These are phyloP conservation scores for Drosophila lacteicornis DNA, from an alignment of 1,140 invertebrate genomes.

Conservation along the genomic window DNA sequence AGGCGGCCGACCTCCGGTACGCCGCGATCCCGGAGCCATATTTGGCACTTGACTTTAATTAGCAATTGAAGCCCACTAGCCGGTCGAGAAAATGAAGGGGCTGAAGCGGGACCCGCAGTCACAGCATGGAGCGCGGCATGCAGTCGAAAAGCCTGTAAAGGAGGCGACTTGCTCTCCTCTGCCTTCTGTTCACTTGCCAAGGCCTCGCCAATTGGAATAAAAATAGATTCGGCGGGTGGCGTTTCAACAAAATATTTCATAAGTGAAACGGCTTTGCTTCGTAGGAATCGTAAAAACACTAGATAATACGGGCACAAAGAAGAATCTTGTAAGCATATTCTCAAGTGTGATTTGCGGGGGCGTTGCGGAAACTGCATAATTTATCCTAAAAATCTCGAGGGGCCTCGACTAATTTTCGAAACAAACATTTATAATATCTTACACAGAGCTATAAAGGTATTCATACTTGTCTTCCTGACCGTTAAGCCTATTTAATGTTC, in stretches of 20 bases:
- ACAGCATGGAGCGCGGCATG: constrained; percentile 8
- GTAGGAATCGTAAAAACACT: constrained; percentile 29
- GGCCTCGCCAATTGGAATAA: constrained; percentile 71
- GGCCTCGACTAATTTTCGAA: not conserved
- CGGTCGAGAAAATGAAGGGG: not conserved
- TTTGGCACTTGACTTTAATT: constrained; percentile 52
- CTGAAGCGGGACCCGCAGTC: not conserved
- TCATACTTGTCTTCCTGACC: not conserved
- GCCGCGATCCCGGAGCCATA: constrained; percentile 18
- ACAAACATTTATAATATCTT: not conserved
- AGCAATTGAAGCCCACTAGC: constrained; percentile 31
- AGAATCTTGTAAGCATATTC: not conserved
- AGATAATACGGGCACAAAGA: constrained; percentile 4
- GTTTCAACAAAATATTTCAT: constrained; percentile 17
- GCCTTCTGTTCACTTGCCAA: constrained; percentile 7
- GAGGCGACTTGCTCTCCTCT: constrained; percentile 35
- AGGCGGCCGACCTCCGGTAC: not conserved
- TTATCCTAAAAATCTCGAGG: not conserved
- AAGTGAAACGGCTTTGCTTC: constrained; percentile 27
- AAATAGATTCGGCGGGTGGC: constrained; percentile 60
- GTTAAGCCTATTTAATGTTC: too few relatives aligned
- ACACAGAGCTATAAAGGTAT: not conserved
- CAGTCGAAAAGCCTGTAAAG: constrained; percentile 44
- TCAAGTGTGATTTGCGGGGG: not conserved
- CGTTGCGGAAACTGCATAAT: not conserved